Base-by-base conservation (phyloP, 2,113 vertebrate genomes). In the Saiga tatarica region DNA sequence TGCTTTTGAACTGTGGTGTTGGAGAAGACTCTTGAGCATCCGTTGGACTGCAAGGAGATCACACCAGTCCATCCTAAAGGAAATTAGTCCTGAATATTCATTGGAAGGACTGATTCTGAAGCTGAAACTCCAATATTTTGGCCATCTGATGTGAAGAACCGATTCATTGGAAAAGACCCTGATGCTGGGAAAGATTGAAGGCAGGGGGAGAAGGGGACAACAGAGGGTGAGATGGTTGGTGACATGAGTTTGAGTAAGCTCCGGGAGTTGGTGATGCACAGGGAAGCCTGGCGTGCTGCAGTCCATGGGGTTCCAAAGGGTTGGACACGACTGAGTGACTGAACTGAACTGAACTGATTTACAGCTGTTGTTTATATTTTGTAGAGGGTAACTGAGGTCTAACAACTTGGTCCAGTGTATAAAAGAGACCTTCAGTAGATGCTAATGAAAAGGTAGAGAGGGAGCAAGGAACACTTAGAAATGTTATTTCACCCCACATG, bases 261-360 rank as follows among this genome's bases (percentile, higher is more conserved):
- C 14, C 1, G 0, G 30, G 28, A 16, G 28, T 62, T 62, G 28
- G 6, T 62, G 60, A 16, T 62, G 28, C 14, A 62, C 28, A 62
- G 14, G 60, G 28, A 62, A 33, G 28, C 28, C 60, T 33, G 60
- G 60, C 3, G 0, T 33, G 14, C 28, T 62, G 60, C 60, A 62
- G 60, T 62, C 14, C 57, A 26, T 59, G 57, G 1, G 10, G 23
- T 26, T 1, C 4, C 57, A 59, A 11, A 59, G 30, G 3, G 30
- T 64, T 2, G 7, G 62, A n/a, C 15, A 64, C 0, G 3, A 17
- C 30, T 64, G 62, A 64, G 62, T 0, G 0, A n/a, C 30, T n/a
- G 62, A 64, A 64, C 30, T 64, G 60, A 64, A 64, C 30, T 64
- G 60, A 64, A 64, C 1, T 64, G 30, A 36, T 55, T 87, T 90